Evolutionary conservation across 1,140 invertebrate genomes (phyloP).

Genomic region (Nymphalis io): DNA sequence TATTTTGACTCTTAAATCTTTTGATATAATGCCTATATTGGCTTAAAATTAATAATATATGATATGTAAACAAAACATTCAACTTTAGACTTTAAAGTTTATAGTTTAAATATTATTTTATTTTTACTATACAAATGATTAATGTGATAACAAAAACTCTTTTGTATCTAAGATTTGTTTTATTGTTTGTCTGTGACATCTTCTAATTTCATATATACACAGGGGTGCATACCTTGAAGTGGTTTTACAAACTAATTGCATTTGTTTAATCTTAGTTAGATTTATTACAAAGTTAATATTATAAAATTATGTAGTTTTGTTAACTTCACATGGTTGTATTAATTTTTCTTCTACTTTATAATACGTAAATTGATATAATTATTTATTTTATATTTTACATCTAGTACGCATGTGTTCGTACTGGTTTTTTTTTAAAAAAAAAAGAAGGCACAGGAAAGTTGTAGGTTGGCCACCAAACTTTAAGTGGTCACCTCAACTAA

Average conservation of each 20-base stretch:
- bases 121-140: neutral
- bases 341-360: no score
- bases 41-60: neutral
- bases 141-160: slow-evolving; percentile 4
- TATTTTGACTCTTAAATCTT: neutral
- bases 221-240: slow-evolving; percentile 5
- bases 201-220: neutral
- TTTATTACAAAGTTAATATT: neutral
- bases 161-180: slow-evolving; percentile 5
- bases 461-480: no score
- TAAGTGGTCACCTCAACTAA: no score
- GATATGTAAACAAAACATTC: neutral
- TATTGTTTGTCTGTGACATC: slow-evolving; percentile 10
- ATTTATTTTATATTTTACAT: no score
- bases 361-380: no score
- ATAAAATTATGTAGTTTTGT: no score
- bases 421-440: no score
- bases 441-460: no score
- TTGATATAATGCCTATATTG: neutral
- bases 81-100: neutral
- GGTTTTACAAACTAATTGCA: neutral
- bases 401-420: no score
- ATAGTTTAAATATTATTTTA: neutral
- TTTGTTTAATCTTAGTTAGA: slow-evolving; percentile 1
- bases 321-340: no score